Base-by-base conservation (phyloP, 53 echinoderm and acorn worm genomes). In the Hippasteria phrygiana region DNA sequence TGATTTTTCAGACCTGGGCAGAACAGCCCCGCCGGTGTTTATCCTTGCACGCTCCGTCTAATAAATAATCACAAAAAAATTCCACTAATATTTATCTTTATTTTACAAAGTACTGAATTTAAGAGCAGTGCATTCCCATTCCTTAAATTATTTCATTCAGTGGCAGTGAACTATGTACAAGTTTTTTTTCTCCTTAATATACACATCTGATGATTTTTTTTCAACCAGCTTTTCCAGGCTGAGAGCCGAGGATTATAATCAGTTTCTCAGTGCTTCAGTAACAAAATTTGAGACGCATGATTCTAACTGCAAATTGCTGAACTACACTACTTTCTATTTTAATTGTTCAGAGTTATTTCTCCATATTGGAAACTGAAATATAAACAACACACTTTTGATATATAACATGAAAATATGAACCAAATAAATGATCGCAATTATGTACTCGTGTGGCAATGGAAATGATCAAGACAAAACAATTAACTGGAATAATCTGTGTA, bases 31-130 rank as follows among this genome's bases (percentile, higher is more conserved):
- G 46, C 46, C 46, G 20, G 4, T 17, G 17, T 54, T 20, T 26
- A 8, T 22, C 59, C 20, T 69, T 50, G 50, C 11, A 70, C 40
- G 50, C 50, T 75, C 26, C 75, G 53, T 50, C 85, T 70, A 70
- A 85, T 85, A 85, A 85, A 85, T 85, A 85, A 37, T 85, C 38
- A 53, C 42, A 66, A 84, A 43, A 50, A 85, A n/a, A n/a, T n/a
- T 22, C 24, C 22, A 71, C 85, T 85, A 79, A 48, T 71, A 85
- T 85, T 85, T 71, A 69, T 50, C 71, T 53, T 50, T 71, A 85
- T 85, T 36, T 70, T 85, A 85, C 85, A 85, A 69, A 85, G 83
- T 85, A 85, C 85, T 85, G 71, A 83, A 83, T 83, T 83, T 20
- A 66, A 1, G 70, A 83, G 36, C 47, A 70, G 85, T 85, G 85